These are phyloP conservation scores for Loripinus fragilis DNA, from an alignment of 2,888 invertebrate species.

Conservation along the genomic window DNA sequence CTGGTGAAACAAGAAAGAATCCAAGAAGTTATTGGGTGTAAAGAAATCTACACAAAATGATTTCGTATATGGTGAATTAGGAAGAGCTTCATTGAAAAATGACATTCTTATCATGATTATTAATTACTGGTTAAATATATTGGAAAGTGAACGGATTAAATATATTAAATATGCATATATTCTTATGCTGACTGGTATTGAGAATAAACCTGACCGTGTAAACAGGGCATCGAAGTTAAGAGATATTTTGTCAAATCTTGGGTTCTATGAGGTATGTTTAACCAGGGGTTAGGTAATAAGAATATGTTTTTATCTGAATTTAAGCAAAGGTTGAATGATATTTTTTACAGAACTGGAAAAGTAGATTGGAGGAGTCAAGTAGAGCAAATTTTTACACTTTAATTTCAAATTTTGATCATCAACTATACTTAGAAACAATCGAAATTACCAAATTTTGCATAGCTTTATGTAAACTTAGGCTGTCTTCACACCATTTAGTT, in stretches of 20 bases:
- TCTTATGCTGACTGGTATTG: background rate
- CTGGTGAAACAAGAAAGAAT: background rate
- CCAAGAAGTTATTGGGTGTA: constrained; percentile 29
- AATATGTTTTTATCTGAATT: background rate
- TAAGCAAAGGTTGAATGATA: constrained; percentile 7
- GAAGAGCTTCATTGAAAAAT: background rate
- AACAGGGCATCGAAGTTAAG: background rate
- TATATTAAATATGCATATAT: background rate
- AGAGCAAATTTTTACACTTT: constrained; percentile 13
- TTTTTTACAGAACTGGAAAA: constrained; percentile 9
- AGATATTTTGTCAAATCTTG: background rate
- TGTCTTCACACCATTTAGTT: no score
- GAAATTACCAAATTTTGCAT: no score
- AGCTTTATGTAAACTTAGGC: no score
- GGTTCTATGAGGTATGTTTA: background rate
- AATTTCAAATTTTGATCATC: background rate
- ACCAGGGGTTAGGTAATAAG: background rate
- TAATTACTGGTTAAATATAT: background rate
- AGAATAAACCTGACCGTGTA: background rate
- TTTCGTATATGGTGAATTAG: constrained; percentile 26
- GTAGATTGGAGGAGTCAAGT: background rate
- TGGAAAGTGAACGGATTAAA: background rate
- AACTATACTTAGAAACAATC: background rate
- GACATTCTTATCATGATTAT: background rate
- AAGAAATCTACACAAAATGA: constrained; percentile 29